These are phyloP conservation scores for Drosophila mettleri DNA, from an alignment of 2,888 invertebrate species.

Conservation along the genomic window DNA sequence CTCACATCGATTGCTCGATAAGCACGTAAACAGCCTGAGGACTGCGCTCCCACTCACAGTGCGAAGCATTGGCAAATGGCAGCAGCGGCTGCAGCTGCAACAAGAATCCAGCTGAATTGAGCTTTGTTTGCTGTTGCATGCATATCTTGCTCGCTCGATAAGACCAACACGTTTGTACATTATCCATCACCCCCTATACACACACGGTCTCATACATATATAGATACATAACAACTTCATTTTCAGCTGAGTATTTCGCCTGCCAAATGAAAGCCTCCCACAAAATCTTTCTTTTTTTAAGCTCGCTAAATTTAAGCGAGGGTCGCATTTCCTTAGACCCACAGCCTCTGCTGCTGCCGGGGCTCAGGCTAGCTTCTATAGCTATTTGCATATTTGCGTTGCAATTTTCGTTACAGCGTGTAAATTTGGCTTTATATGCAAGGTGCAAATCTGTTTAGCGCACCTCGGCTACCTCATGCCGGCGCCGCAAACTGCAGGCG, in stretches of 20 bases:
- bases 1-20: constrained; percentile 51
- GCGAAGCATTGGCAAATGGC: constrained; percentile 4
- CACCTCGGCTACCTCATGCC: constrained; percentile 9
- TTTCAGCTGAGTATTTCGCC: constrained; percentile 47
- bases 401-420: constrained; percentile 73
- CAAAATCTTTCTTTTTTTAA: constrained; percentile 14
- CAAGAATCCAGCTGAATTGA: constrained; percentile 30
- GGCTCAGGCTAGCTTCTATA: constrained; percentile 6
- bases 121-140: constrained; percentile 50
- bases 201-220: constrained; percentile 3
- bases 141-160: constrained; percentile 53
- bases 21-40: constrained; percentile 53
- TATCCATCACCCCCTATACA: not conserved
- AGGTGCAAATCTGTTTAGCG: constrained; percentile 78
- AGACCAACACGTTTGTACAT: constrained; percentile 64
- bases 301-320: constrained; percentile 29
- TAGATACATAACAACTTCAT: constrained; percentile 58
- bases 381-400: constrained; percentile 73
- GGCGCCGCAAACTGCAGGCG: constrained; percentile 23
- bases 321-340: constrained; percentile 20
- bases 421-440: constrained; percentile 71
- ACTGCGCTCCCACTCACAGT: not conserved
- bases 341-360: constrained; percentile 10
- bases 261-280: constrained; percentile 36
- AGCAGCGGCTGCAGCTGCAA: constrained; percentile 34